These are phyloP conservation scores for Oxyteleia sp. DNA, from an alignment of 2,888 invertebrate species.

Conservation along the genomic window DNA sequence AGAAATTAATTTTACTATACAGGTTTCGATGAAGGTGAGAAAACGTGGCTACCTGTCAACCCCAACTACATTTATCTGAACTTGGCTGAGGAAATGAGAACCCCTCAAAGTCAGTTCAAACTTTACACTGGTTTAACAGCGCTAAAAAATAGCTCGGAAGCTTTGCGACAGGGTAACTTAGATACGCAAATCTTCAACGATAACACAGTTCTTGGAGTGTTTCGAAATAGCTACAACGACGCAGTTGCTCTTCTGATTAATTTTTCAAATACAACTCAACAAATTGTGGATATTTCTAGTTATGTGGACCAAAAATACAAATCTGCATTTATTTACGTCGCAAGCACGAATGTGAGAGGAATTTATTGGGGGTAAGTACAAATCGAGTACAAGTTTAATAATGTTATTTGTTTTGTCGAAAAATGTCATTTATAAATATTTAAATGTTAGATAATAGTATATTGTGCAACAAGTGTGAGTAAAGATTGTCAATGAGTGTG, in stretches of 20 bases:
- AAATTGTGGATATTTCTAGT: no score
- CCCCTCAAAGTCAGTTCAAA: constrained; percentile 89
- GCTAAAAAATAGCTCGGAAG: constrained; percentile 87
- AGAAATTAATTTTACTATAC: neutral
- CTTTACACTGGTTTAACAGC: constrained; percentile 89
- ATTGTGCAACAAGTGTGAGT: no score
- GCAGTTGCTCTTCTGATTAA: constrained; percentile 78
- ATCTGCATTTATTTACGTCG: constrained; percentile 87
- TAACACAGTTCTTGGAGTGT: constrained; percentile 78
- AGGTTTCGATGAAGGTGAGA: constrained; percentile 86
- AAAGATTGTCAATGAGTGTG: no score
- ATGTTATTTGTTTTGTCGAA: no score
- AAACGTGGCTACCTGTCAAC: constrained; percentile 92
- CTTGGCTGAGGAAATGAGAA: constrained; percentile 88
- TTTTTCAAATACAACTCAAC: constrained; percentile 88
- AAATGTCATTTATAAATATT: no score
- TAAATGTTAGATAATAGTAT: no score
- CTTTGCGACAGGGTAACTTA: constrained; percentile 88
- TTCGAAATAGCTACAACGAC: constrained; percentile 58
- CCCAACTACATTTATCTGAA: constrained; percentile 89
- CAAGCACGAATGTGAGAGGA: constrained; percentile 88
- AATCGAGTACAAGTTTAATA: no score
- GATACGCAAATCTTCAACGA: constrained; percentile 88
- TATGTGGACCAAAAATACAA: constrained; percentile 87
- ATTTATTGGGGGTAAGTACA: constrained; percentile 88